These are phyloP conservation scores for Myrmecobius fasciatus DNA, from an alignment of 2,113 vertebrate genomes.

Conservation along the genomic window DNA sequence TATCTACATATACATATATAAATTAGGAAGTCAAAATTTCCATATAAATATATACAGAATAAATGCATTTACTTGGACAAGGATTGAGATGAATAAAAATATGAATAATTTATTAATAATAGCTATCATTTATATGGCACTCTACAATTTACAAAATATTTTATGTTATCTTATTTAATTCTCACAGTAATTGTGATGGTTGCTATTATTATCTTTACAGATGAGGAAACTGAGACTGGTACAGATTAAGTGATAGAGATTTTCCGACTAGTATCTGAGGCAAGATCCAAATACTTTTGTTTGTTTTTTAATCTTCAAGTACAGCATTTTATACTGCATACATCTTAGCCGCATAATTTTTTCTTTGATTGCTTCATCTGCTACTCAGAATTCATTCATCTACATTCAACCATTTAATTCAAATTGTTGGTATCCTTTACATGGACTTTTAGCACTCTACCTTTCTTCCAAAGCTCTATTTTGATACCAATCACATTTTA, in stretches of 20 bases:
- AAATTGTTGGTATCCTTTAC: conserved; percentile 5
- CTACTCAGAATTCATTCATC: conserved; percentile 7
- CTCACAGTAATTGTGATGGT: background rate
- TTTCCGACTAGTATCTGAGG: background rate
- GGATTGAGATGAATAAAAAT: background rate
- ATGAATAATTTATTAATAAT: background rate
- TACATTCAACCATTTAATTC: conserved; percentile 6
- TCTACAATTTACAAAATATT: background rate
- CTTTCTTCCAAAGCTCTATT: background rate
- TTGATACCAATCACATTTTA: conserved; percentile 24
- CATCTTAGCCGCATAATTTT: background rate
- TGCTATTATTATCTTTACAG: background rate
- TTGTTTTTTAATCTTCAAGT: background rate
- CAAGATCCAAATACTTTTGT: background rate
- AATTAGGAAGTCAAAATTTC: background rate
- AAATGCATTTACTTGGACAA: background rate
- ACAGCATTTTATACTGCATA: background rate
- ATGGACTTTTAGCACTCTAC: conserved; percentile 5
- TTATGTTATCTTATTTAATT: background rate
- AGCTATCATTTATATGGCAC: background rate
- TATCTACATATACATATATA: too few relatives aligned
- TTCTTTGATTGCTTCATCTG: background rate
- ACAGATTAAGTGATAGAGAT: background rate
- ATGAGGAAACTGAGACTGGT: background rate
- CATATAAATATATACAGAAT: background rate